Percentiles rank a stretch among this genome's conserved stretches.
Evolutionary conservation across 2,888 invertebrate species (phyloP).

Genomic region (Coelinius sp.): DNA sequence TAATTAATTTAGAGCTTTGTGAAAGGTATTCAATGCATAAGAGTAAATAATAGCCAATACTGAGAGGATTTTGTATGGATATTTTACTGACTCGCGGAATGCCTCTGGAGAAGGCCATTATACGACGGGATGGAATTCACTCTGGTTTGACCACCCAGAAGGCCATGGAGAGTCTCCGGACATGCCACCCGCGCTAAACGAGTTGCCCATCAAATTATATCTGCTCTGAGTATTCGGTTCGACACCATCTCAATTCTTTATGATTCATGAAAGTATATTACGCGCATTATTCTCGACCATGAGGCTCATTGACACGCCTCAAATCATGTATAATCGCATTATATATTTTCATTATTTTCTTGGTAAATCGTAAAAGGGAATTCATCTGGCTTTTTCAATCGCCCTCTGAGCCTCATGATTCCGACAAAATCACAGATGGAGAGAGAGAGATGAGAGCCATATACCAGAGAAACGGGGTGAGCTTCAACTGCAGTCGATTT

Average conservation of each 20-base stretch:
- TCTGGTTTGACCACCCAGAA: slow-evolving; percentile 63
- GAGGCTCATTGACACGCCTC: not conserved
- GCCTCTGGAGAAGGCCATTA: slow-evolving; percentile 45
- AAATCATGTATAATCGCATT: not conserved
- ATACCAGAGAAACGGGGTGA: slow-evolving; percentile 25
- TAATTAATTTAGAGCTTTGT: not conserved
- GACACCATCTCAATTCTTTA: slow-evolving; percentile 26
- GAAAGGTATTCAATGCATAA: slow-evolving; percentile 5
- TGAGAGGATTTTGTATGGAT: slow-evolving; percentile 14
- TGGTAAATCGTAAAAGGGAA: not conserved
- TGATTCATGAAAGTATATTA: not conserved
- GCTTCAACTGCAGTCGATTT: slow-evolving; percentile 45
- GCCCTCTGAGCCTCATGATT: slow-evolving; percentile 41
- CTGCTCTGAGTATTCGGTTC: slow-evolving; percentile 10
- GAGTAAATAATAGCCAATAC: not conserved
- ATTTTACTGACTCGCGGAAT: slow-evolving; percentile 40
- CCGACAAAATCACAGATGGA: slow-evolving; percentile 27
- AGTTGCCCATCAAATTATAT: slow-evolving; percentile 27
- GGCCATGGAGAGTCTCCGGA: slow-evolving; percentile 51
- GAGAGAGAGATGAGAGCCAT: slow-evolving; percentile 31
- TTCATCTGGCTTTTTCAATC: slow-evolving; percentile 40
- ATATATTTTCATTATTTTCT: not conserved
- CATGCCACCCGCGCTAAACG: slow-evolving; percentile 53
- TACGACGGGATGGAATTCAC: slow-evolving; percentile 59
- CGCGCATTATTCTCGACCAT: not conserved